Evolutionary conservation across 2,888 invertebrate genomes (phyloP).

Genomic region (Masnerella sp.): DNA sequence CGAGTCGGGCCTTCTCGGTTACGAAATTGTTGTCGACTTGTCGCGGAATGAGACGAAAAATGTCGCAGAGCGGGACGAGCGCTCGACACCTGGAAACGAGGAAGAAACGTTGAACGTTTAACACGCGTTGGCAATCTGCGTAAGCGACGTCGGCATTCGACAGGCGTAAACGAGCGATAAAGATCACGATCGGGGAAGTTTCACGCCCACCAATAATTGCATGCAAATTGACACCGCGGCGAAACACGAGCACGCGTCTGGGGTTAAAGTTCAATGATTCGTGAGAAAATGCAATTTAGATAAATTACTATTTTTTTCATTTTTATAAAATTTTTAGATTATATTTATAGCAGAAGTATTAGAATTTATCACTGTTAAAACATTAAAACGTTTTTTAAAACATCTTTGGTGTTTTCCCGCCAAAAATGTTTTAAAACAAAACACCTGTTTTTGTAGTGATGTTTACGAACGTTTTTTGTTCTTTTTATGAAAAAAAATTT

Average conservation of each 20-base stretch:
- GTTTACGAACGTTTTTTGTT: too few species aligned
- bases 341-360: too few species aligned
- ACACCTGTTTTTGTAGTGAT: too few species aligned
- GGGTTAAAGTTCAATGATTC: too few species aligned
- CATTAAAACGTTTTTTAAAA: too few species aligned
- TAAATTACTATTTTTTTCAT: too few species aligned
- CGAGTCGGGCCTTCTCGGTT: slow-evolving; percentile 11
- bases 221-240: slow-evolving; percentile 64
- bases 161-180: slow-evolving; percentile 63
- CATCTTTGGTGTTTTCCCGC: too few species aligned
- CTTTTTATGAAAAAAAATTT: too few species aligned
- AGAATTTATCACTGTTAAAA: too few species aligned
- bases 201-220: slow-evolving; percentile 67
- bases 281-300: too few species aligned
- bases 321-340: too few species aligned
- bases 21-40: slow-evolving; percentile 3
- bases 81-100: slow-evolving; percentile 18
- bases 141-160: slow-evolving; percentile 45
- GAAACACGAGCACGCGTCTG: slow-evolving; percentile 2
- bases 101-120: slow-evolving; percentile 10
- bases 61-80: not conserved
- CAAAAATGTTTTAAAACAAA: too few species aligned
- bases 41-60: not conserved
- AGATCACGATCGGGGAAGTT: slow-evolving; percentile 64
- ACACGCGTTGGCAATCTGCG: slow-evolving; percentile 8